These are phyloP conservation scores for Megaceryle torquata DNA, from an alignment of 2,113 vertebrate genomes.

Conservation along the genomic window DNA sequence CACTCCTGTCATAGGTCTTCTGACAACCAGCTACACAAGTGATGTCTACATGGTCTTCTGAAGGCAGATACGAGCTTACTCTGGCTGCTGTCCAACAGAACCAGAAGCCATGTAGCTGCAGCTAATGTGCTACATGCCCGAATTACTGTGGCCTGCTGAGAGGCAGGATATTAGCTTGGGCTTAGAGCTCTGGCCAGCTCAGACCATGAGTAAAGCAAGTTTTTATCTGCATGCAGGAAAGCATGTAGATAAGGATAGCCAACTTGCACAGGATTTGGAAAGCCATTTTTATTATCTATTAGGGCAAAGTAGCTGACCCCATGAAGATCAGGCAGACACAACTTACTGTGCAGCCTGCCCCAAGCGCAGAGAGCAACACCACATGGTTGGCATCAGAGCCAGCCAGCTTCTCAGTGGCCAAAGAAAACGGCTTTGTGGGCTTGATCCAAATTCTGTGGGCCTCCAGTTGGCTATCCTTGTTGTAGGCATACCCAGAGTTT, in stretches of 20 bases:
- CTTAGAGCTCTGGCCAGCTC: constrained; percentile 32
- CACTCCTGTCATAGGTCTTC: constrained; percentile 43
- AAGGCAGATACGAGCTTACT: constrained; percentile 58
- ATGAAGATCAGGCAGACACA: not conserved
- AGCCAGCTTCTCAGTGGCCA: constrained; percentile 25
- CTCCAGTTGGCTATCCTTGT: constrained; percentile 35
- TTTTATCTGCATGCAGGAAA: not conserved
- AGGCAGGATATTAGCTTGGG: constrained; percentile 59
- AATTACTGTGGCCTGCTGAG: constrained; percentile 63
- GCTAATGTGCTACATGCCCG: constrained; percentile 57
- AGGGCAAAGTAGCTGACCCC: not conserved
- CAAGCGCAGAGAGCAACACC: not conserved
- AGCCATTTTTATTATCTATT: not conserved
- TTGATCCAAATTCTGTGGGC: constrained; percentile 30
- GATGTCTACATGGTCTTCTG: constrained; percentile 57
- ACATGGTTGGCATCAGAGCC: not conserved
- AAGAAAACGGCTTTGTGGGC: constrained; percentile 38
- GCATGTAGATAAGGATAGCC: not conserved
- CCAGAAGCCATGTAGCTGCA: constrained; percentile 61
- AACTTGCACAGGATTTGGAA: not conserved
- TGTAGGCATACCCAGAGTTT: constrained; percentile 24
- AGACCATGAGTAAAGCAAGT: not conserved
- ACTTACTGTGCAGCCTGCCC: not conserved
- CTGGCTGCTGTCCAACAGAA: constrained; percentile 54
- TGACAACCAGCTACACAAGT: constrained; percentile 34